These are phyloP conservation scores for Hydropsyche betteni DNA, from an alignment of 2,888 invertebrate species.

Conservation along the genomic window DNA sequence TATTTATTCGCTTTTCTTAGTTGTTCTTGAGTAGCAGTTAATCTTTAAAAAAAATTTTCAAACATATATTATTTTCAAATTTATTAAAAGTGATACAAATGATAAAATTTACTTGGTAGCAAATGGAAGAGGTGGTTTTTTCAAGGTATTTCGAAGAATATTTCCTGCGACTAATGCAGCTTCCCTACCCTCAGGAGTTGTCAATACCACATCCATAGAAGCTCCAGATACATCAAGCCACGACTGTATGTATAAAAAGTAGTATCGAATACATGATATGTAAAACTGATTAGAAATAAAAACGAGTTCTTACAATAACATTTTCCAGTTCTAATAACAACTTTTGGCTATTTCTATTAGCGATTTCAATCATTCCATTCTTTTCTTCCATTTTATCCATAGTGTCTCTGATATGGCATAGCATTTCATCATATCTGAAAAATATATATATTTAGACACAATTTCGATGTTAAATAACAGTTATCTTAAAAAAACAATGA, in stretches of 20 bases:
- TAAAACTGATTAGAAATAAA: constrained; percentile 2
- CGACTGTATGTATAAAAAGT: constrained; percentile 64
- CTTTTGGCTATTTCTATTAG: constrained; percentile 85
- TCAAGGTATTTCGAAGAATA: constrained; percentile 77
- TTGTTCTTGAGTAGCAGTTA: constrained; percentile 85
- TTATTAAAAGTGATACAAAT: constrained; percentile 54
- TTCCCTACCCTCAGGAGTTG: constrained; percentile 69
- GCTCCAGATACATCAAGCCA: constrained; percentile 77
- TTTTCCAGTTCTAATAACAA: constrained; percentile 81
- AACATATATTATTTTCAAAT: background rate
- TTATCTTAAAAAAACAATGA: background rate
- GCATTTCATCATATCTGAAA: constrained; percentile 73
- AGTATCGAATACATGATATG: constrained; percentile 32
- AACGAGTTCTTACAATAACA: constrained; percentile 64
- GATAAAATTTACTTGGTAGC: constrained; percentile 60
- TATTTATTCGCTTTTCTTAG: constrained; percentile 79
- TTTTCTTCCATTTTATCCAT: constrained; percentile 93
- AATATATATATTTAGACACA: background rate
- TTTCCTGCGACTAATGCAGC: constrained; percentile 76
- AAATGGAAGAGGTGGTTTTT: constrained; percentile 71
- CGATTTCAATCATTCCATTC: constrained; percentile 85
- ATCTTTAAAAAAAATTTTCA: constrained; percentile 32
- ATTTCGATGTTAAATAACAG: background rate
- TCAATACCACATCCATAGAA: constrained; percentile 78
- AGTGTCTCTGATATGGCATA: constrained; percentile 85